Percentiles rank a stretch among this genome's conserved stretches.
These are phyloP conservation scores for Hyphantria cunea DNA, from an alignment of 1,140 invertebrate genomes.

Conservation along the genomic window DNA sequence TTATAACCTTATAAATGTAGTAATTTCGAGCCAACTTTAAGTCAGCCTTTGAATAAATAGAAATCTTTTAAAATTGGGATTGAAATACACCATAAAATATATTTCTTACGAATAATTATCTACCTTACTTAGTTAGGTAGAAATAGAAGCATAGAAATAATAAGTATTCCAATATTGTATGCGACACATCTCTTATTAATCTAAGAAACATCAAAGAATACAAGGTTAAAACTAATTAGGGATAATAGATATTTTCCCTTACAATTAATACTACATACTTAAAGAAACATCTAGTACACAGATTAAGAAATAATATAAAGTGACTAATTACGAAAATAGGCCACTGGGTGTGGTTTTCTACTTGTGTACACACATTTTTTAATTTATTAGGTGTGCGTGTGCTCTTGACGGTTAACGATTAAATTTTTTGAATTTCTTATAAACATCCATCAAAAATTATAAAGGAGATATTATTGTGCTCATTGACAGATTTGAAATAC, in stretches of 20 bases:
- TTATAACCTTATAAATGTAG: slow-evolving; percentile 20
- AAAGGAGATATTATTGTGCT: too few relatives aligned
- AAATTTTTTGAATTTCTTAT: too few relatives aligned
- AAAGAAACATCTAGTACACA: slow-evolving; percentile 15
- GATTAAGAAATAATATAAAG: slow-evolving; percentile 15
- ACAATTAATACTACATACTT: slow-evolving; percentile 6
- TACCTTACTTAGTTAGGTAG: slow-evolving; percentile 17
- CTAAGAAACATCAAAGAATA: background rate
- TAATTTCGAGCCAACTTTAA: slow-evolving; percentile 22
- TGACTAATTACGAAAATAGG: slow-evolving; percentile 20
- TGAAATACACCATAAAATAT: slow-evolving; percentile 12
- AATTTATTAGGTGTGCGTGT: too few relatives aligned
- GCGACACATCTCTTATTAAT: slow-evolving; percentile 8
- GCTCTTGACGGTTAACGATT: too few relatives aligned
- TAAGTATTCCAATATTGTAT: slow-evolving; percentile 9
- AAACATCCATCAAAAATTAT: too few relatives aligned
- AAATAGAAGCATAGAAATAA: slow-evolving; percentile 10
- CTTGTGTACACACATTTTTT: too few relatives aligned
- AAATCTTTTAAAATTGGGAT: slow-evolving; percentile 18
- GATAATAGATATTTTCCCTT: slow-evolving; percentile 8
- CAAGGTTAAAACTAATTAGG: background rate
- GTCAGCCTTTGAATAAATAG: slow-evolving; percentile 18
- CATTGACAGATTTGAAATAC: too few relatives aligned
- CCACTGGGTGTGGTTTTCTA: background rate
- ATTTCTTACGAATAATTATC: slow-evolving; percentile 13